Evolutionary conservation across 2,797 vertebrate species (phyloP).

Genomic region (Trematomus bernacchii): DNA sequence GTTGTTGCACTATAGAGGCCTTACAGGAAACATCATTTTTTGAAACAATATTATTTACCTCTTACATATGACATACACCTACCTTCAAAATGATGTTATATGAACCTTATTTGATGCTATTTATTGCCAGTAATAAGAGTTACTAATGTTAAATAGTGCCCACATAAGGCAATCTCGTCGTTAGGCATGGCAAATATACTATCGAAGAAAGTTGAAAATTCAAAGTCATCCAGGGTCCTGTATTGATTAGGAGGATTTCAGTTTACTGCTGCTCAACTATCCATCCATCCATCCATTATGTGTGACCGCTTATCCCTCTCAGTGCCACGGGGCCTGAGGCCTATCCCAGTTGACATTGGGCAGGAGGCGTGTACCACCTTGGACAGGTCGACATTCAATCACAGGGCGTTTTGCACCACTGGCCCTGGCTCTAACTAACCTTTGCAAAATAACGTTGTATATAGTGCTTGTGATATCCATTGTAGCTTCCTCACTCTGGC

Average conservation of each 20-base stretch:
- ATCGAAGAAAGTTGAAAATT: background rate
- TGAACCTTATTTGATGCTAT: background rate
- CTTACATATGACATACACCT: background rate
- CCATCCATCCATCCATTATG: background rate
- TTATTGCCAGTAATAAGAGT: background rate
- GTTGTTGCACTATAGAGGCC: background rate
- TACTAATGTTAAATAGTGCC: background rate
- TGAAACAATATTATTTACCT: background rate
- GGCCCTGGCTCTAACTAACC: background rate
- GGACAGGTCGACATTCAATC: background rate
- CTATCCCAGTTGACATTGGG: background rate
- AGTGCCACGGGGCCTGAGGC: background rate
- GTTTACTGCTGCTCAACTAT: background rate
- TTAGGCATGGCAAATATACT: background rate
- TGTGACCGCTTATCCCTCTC: background rate
- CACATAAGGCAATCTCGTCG: background rate
- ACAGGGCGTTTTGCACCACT: background rate
- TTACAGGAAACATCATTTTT: background rate
- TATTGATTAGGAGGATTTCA: background rate
- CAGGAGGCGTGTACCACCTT: background rate
- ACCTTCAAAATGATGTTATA: background rate
- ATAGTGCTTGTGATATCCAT: background rate
- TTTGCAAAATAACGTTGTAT: background rate
- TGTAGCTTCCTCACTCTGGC: background rate
- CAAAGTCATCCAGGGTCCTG: background rate